Conservation (phyloP, 1,140 invertebrate genomes). For the Magallana angulata region DNA sequence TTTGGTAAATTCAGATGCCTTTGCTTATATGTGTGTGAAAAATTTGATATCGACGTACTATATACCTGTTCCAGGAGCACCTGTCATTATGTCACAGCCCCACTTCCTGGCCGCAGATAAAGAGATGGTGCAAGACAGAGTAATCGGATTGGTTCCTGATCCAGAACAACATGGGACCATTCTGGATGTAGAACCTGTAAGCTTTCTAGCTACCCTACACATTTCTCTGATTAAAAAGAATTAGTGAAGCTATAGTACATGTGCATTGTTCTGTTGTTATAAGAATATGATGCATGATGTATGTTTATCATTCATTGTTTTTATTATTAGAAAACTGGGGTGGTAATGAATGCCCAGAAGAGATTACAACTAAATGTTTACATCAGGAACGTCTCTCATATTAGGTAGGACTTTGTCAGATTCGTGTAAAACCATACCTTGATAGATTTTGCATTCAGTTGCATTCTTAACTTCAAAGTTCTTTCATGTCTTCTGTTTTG, state of each 20-base stretch:
- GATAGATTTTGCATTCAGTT: no score
- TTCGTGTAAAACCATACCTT: no score
- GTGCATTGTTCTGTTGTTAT: no score
- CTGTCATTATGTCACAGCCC: constrained; percentile 87
- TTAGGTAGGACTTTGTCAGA: constrained; percentile 11
- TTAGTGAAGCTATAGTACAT: no score
- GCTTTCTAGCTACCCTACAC: neutral
- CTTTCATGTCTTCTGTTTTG: no score
- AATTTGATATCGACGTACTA: no score
- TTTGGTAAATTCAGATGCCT: no score
- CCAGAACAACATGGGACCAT: constrained; percentile 85
- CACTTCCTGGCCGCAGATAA: constrained; percentile 89
- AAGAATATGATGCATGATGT: no score
- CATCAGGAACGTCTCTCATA: constrained; percentile 60
- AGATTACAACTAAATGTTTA: constrained; percentile 73
- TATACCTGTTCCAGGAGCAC: constrained; percentile 73
- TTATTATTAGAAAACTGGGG: constrained; percentile 70
- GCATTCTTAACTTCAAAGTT: no score
- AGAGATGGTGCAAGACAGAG: constrained; percentile 82
- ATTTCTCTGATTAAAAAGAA: no score
- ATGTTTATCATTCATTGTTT: no score
- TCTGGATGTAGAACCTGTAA: constrained; percentile 88
- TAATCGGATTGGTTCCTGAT: constrained; percentile 87
- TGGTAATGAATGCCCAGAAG: constrained; percentile 73
- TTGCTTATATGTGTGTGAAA: no score